Conservation (phyloP, 1,140 invertebrate genomes). For the Drosophila elegans region DNA sequence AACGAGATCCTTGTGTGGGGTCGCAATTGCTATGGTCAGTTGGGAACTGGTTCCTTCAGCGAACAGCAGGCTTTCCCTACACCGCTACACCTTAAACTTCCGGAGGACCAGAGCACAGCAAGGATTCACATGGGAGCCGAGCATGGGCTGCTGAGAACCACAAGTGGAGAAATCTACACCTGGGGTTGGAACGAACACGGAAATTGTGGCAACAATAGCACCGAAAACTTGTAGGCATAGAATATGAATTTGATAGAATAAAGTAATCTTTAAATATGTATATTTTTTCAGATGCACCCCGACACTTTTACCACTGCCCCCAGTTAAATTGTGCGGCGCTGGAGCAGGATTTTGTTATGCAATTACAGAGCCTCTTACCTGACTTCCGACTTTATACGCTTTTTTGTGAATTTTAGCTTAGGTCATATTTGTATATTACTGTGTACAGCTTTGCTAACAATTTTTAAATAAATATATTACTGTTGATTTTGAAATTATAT, state of each 20-base stretch:
- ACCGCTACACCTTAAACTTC: slow-evolving; percentile 50
- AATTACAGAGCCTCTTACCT: slow-evolving; percentile 54
- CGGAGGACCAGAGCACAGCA: slow-evolving; percentile 44
- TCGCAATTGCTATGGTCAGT: slow-evolving; percentile 92
- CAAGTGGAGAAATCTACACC: slow-evolving; percentile 87
- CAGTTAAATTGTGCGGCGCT: slow-evolving; percentile 67
- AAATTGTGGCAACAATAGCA: slow-evolving; percentile 91
- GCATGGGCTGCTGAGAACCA: slow-evolving; percentile 89
- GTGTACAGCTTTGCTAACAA: slow-evolving; percentile 10
- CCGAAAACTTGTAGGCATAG: slow-evolving; percentile 49
- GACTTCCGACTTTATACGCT: background rate
- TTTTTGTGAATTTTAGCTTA: background rate
- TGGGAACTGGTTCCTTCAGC: slow-evolving; percentile 85
- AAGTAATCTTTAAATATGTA: background rate
- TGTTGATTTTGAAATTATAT: slow-evolving; percentile 1
- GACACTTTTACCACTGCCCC: slow-evolving; percentile 55
- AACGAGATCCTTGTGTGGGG: slow-evolving; percentile 90
- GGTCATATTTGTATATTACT: background rate
- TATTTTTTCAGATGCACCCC: slow-evolving; percentile 61
- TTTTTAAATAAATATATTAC: slow-evolving; percentile 26
- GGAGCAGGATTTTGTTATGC: slow-evolving; percentile 81
- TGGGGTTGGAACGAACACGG: slow-evolving; percentile 98
- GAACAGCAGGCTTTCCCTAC: slow-evolving; percentile 58
- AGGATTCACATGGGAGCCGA: slow-evolving; percentile 91
- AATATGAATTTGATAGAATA: too few relatives aligned